Conservation (phyloP, 1,140 invertebrate genomes). For the Asobara japonica region DNA sequence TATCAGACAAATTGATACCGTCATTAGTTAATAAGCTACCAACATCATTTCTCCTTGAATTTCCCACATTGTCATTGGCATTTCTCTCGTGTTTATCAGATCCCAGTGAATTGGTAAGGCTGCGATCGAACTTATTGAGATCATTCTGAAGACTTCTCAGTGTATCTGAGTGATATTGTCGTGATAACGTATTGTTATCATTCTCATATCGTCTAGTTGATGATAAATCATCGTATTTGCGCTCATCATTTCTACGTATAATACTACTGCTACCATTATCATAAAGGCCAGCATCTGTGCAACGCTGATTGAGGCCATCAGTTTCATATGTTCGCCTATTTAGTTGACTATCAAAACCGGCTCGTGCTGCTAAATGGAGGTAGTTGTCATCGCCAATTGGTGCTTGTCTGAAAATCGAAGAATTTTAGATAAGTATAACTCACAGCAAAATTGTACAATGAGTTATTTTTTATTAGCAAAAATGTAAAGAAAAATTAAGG, state of each 20-base stretch:
- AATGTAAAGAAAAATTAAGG: conserved; percentile 1
- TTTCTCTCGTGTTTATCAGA: conserved; percentile 55
- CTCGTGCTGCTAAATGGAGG: conserved; percentile 70
- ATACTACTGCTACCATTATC: conserved; percentile 43
- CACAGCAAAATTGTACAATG: conserved; percentile 10
- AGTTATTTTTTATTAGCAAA: too few species aligned
- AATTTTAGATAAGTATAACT: conserved; percentile 14
- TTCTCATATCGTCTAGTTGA: conserved; percentile 58
- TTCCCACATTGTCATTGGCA: conserved; percentile 56
- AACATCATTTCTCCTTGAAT: conserved; percentile 43
- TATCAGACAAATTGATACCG: conserved; percentile 50
- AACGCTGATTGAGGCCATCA: conserved; percentile 50
- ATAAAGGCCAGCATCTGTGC: conserved; percentile 44
- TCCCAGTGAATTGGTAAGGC: conserved; percentile 55
- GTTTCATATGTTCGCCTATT: conserved; percentile 52
- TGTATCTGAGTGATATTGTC: conserved; percentile 52
- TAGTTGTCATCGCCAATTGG: conserved; percentile 91
- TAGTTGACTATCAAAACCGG: conserved; percentile 63
- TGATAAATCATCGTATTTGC: conserved; percentile 51
- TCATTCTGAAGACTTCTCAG: conserved; percentile 59
- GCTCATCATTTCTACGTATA: conserved; percentile 49
- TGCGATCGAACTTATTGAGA: conserved; percentile 59
- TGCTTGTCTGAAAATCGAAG: conserved; percentile 73
- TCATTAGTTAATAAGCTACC: conserved; percentile 43
- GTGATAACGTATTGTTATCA: conserved; percentile 52